These are phyloP conservation scores for Oncorhynchus clarkii DNA, from an alignment of 2,113 vertebrate genomes.

Conservation along the genomic window DNA sequence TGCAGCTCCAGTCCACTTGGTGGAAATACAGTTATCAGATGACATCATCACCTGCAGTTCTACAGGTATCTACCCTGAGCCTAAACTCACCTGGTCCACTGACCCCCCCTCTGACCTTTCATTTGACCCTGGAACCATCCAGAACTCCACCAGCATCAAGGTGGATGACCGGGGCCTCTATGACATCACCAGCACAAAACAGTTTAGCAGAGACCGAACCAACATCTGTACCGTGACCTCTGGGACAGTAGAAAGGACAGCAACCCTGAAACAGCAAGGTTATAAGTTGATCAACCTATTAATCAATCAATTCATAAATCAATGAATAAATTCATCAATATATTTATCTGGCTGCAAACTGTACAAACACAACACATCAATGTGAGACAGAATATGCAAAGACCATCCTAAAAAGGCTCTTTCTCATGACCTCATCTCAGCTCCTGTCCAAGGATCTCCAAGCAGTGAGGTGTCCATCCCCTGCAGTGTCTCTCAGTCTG, in stretches of 20 bases:
- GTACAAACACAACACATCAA: too few relatives aligned
- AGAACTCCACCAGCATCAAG: constrained; percentile 46
- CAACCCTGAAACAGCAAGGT: constrained; percentile 29
- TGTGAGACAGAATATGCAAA: not conserved
- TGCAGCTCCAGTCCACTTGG: constrained; percentile 49
- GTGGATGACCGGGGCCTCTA: constrained; percentile 54
- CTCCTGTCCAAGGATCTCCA: not conserved
- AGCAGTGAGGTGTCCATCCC: constrained; percentile 11
- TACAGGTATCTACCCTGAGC: constrained; percentile 50
- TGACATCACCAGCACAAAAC: constrained; percentile 66
- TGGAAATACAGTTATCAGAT: constrained; percentile 28
- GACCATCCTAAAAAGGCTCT: not conserved
- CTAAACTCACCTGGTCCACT: constrained; percentile 61
- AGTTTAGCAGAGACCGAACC: constrained; percentile 41
- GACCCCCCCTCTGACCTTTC: constrained; percentile 19
- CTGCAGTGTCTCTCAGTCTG: constrained; percentile 9
- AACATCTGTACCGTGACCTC: constrained; percentile 70
- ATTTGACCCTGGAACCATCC: constrained; percentile 49
- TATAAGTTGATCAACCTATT: not conserved
- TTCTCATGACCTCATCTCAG: constrained; percentile 24
- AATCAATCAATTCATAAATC: too few relatives aligned
- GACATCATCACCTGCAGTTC: constrained; percentile 54
- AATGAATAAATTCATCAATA: not conserved
- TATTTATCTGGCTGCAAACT: not conserved
- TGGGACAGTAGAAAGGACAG: not conserved